Base-by-base conservation (phyloP, 2,113 vertebrate genomes). In the Platichthys flesus region DNA sequence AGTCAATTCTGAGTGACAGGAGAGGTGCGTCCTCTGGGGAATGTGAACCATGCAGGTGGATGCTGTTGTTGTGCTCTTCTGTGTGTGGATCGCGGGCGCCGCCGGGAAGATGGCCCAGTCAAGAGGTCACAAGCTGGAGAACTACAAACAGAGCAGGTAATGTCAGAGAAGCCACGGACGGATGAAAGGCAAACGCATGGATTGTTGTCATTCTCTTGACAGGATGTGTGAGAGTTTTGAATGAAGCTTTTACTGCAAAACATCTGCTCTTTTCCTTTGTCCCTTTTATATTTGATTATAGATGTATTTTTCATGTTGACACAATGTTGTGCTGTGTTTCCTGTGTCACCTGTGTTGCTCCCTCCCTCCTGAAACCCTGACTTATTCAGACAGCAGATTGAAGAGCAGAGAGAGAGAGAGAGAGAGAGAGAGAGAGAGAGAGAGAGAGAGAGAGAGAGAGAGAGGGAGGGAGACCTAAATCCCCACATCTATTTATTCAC, bases 1-100 rank as follows among this genome's bases (percentile, higher is more conserved):
- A 88, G 86, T 63, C 76, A 81, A 83, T 82, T 91, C 82, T 93
- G 89, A 93, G 73, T 91, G 88, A 79, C 87, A 82, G 87, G 80
- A 89, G 80, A 75, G 76, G 84, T 82, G 7, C 65, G 74, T 87
- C 81, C 78, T 87, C 84, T 76, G 85, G 84, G 90, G 85, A 87
- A 90, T 92, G 93, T 89, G 88, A 92, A 91, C 71, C 90, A 95
- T 95, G 94, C 93, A 90, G 90, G 89, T 86, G 90, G 93, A 95
- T 72, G 86, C 91, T 70, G 85, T 83, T 28, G 79, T 94, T 67
- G 68, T 94, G 87, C 84, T 95, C 85, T 57, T 93, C 76, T 93
- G 88, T 74, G 73, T 93, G 52, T 93, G 92, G 85, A 82, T 94
- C 37, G 59, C 62, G 13, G 89, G 84, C 12, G 80, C 82, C 56